A percentile compares a stretch with the other conserved stretches of the same genome.
These are phyloP conservation scores for Hirundichthys speculiger DNA, from an alignment of 2,113 vertebrate genomes.

Conservation along the genomic window DNA sequence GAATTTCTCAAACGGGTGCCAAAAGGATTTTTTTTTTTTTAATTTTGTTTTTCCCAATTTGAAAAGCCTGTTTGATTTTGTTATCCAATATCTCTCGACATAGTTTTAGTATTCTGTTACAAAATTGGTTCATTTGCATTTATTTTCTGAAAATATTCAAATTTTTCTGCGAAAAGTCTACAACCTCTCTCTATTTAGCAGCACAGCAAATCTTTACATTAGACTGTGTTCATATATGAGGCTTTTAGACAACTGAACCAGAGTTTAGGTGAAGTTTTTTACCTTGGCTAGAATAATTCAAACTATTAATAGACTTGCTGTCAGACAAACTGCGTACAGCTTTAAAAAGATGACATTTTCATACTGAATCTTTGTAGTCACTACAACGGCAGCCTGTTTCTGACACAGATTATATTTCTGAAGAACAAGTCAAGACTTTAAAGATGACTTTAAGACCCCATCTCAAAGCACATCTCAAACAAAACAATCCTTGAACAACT, in stretches of 20 bases:
- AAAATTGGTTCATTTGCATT: not conserved
- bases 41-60: not conserved
- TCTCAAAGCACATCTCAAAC: conserved; percentile 29
- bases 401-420: conserved; percentile 25
- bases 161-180: no score
- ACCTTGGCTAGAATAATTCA: no score
- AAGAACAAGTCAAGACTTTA: conserved; percentile 26
- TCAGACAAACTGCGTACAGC: no score
- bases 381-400: not conserved
- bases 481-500: conserved; percentile 33
- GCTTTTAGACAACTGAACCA: no score
- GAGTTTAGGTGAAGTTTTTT: no score
- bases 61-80: not conserved
- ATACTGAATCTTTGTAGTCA: not conserved
- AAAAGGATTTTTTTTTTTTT: not conserved
- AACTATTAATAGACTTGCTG: no score
- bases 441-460: conserved; percentile 32
- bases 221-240: no score
- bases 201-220: no score
- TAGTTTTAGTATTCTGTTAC: not conserved
- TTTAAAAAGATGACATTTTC: no score
- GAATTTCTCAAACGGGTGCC: not conserved
- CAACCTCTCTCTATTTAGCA: no score
- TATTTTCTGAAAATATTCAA: not conserved
- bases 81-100: not conserved